Conservation (phyloP, 2,113 vertebrate genomes). For the Gymnorhina tibicen region DNA sequence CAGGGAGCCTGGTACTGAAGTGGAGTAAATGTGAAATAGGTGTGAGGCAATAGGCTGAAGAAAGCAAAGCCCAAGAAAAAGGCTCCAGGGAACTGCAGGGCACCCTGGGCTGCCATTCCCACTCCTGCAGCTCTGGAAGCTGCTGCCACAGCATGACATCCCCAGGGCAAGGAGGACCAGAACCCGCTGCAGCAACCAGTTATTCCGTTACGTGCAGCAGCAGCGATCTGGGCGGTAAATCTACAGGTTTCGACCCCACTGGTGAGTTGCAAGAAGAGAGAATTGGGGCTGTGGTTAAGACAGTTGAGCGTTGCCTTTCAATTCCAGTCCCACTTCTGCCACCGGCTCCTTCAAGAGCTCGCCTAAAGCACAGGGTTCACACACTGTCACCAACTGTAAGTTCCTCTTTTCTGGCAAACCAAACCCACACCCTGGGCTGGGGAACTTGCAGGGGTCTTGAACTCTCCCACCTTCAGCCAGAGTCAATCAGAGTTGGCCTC, state of each 20-base stretch:
- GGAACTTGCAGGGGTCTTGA: not conserved
- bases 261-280: not conserved
- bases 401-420: not conserved
- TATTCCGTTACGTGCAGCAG: not conserved
- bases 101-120: rapidly evolving
- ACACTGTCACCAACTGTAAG: not conserved
- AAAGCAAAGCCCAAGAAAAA: not conserved
- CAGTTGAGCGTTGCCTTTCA: not conserved
- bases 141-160: not conserved
- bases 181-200: not conserved
- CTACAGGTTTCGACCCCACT: rapidly evolving
- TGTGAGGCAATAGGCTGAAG: not conserved
- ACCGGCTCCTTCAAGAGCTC: not conserved
- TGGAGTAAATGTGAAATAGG: not conserved
- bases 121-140: not conserved
- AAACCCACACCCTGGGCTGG: rapidly evolving
- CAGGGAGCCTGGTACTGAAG: not conserved
- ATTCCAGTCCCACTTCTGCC: not conserved
- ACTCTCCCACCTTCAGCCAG: not conserved
- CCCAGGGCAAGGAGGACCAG: rapidly evolving
- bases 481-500: not conserved
- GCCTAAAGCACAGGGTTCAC: not conserved
- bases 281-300: not conserved
- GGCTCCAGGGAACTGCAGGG: not conserved
- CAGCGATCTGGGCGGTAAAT: not conserved